A percentile compares a stretch with the other conserved stretches of the same genome.
Conservation (phyloP, 2,888 invertebrate species). For the Pollenia angustigena region DNA sequence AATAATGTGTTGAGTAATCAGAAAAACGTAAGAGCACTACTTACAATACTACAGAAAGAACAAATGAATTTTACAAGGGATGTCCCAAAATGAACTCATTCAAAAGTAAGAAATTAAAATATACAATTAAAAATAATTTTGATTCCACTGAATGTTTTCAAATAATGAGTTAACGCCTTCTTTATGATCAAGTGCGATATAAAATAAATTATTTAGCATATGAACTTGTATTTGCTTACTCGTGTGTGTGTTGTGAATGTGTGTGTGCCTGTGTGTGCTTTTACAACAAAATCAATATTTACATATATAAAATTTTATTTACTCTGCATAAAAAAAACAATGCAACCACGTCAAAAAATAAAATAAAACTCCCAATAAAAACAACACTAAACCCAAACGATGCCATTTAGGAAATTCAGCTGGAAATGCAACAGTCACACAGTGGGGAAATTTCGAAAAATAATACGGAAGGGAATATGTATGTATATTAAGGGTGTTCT, state of each 20-base stretch:
- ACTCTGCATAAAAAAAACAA: slow-evolving; percentile 21
- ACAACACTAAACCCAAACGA: background rate
- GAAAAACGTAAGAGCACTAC: no score
- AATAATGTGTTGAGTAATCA: no score
- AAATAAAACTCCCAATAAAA: background rate
- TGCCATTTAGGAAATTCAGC: background rate
- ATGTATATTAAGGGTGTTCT: no score
- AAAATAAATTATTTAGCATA: slow-evolving; percentile 67
- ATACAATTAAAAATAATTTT: no score
- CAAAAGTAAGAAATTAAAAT: no score
- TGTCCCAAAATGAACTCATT: no score
- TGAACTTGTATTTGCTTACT: slow-evolving; percentile 22
- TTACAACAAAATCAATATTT: slow-evolving; percentile 66
- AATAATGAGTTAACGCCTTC: no score
- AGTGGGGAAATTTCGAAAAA: no score
- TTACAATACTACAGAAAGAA: no score
- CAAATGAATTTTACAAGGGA: no score
- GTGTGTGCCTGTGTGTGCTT: background rate
- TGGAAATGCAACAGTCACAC: slow-evolving; percentile 44
- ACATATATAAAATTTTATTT: slow-evolving; percentile 58
- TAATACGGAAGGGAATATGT: no score
- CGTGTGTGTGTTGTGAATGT: background rate
- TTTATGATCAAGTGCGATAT: background rate
- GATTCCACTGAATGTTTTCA: no score
- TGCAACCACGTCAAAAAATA: slow-evolving; percentile 17